Conservation (phyloP, 2,113 vertebrate species). For the Platichthys stellatus region DNA sequence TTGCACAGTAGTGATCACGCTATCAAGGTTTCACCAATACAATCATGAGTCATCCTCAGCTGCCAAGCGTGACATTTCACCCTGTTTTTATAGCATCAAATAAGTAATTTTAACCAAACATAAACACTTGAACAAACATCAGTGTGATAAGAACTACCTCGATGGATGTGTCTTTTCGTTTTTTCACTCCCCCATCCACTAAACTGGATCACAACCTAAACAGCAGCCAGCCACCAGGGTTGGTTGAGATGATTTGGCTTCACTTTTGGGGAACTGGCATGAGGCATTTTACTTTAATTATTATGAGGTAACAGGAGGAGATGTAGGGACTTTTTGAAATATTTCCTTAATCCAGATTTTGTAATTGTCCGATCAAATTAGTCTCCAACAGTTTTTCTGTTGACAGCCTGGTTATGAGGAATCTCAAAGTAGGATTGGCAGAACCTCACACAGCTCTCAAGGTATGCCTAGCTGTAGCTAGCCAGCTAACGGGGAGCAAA, state of each 20-base stretch:
- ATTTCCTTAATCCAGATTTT: not conserved
- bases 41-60: no score
- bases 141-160: no score
- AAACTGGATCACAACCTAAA: not conserved
- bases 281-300: not conserved
- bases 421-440: not conserved
- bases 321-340: not conserved
- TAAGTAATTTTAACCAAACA: no score
- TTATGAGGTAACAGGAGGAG: not conserved
- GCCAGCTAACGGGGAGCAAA: slow-evolving; percentile 18
- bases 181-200: no score
- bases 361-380: not conserved
- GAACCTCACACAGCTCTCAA: slow-evolving; percentile 50
- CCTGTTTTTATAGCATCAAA: no score
- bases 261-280: not conserved
- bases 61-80: no score
- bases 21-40: no score
- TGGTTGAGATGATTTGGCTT: not conserved
- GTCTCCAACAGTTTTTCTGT: not conserved
- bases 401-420: not conserved
- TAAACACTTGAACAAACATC: no score
- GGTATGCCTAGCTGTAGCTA: slow-evolving; percentile 27
- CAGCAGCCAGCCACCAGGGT: not conserved
- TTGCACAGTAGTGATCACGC: no score
- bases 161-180: no score